These are phyloP conservation scores for Tachina grossa DNA, from an alignment of 2,888 invertebrate species.

Conservation along the genomic window DNA sequence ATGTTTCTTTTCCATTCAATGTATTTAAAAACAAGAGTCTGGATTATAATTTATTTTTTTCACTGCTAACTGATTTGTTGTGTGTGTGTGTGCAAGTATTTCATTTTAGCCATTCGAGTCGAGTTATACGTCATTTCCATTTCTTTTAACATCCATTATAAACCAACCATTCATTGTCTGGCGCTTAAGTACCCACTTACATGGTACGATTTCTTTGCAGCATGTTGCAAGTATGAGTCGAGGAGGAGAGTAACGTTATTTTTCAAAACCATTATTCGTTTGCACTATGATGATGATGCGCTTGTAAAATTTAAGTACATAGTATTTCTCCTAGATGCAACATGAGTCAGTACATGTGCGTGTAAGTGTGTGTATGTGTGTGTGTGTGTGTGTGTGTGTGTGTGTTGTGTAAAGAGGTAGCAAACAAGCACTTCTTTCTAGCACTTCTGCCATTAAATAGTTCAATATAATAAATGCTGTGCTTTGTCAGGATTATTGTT, in stretches of 20 bases:
- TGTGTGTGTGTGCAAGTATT: conserved; percentile 26
- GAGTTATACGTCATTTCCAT: conserved; percentile 71
- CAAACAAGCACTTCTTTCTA: background rate
- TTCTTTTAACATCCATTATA: conserved; percentile 72
- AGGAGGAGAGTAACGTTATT: too few species aligned
- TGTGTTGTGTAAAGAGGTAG: background rate
- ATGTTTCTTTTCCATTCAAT: conserved; percentile 62
- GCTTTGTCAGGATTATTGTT: conserved; percentile 81
- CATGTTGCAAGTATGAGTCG: background rate
- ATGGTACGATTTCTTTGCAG: conserved; percentile 62
- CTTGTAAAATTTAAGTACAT: conserved; percentile 42
- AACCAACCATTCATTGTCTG: conserved; percentile 69
- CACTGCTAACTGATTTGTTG: background rate
- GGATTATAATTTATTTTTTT: conserved; percentile 47
- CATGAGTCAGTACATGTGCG: background rate
- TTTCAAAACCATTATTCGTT: conserved; percentile 21
- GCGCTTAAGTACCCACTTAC: conserved; percentile 72
- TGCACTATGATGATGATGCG: conserved; percentile 33
- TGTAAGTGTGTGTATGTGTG: too few species aligned
- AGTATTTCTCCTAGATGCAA: conserved; percentile 37
- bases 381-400: too few species aligned
- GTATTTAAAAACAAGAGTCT: conserved; percentile 67
- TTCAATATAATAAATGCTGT: conserved; percentile 81
- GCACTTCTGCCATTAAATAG: conserved; percentile 66
- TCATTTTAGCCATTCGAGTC: conserved; percentile 57